Conservation (phyloP, 2,113 vertebrate genomes). For the Cyprinodon tularosa region DNA sequence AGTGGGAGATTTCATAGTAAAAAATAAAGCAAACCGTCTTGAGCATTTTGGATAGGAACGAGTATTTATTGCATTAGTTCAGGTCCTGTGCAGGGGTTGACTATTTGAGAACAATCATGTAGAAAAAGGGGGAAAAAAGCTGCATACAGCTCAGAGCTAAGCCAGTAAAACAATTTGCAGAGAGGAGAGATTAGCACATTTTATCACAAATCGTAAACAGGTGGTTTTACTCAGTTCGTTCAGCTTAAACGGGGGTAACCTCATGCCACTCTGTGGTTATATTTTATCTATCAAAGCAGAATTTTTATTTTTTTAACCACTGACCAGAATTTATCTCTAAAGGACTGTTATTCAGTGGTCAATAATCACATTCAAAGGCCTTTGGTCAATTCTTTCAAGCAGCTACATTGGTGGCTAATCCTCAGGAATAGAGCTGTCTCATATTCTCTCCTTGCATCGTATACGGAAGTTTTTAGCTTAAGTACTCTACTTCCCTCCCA, state of each 20-base stretch:
- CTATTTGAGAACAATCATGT: slow-evolving; percentile 27
- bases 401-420: slow-evolving; percentile 52
- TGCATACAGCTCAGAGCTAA: slow-evolving; percentile 36
- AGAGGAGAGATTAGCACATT: slow-evolving; percentile 44
- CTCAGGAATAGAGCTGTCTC: slow-evolving; percentile 12
- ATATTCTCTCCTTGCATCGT: slow-evolving; percentile 34
- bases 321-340: slow-evolving; percentile 48
- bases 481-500: slow-evolving; percentile 61
- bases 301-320: slow-evolving; percentile 31
- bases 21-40: slow-evolving; percentile 61
- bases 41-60: slow-evolving; percentile 56
- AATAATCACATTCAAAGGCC: slow-evolving; percentile 58
- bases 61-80: slow-evolving; percentile 47
- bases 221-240: slow-evolving; percentile 48
- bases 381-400: slow-evolving; percentile 24
- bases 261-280: slow-evolving; percentile 35
- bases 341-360: slow-evolving; percentile 51
- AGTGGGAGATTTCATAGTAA: slow-evolving; percentile 61
- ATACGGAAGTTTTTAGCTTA: slow-evolving; percentile 64
- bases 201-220: slow-evolving; percentile 61
- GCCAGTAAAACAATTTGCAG: slow-evolving; percentile 55
- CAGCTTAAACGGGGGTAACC: slow-evolving; percentile 33
- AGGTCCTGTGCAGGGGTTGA: slow-evolving; percentile 40
- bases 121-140: slow-evolving; percentile 31
- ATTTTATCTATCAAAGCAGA: slow-evolving; percentile 42